Base-by-base conservation (phyloP, 2,113 vertebrate genomes). In the Eleginops maclovinus region DNA sequence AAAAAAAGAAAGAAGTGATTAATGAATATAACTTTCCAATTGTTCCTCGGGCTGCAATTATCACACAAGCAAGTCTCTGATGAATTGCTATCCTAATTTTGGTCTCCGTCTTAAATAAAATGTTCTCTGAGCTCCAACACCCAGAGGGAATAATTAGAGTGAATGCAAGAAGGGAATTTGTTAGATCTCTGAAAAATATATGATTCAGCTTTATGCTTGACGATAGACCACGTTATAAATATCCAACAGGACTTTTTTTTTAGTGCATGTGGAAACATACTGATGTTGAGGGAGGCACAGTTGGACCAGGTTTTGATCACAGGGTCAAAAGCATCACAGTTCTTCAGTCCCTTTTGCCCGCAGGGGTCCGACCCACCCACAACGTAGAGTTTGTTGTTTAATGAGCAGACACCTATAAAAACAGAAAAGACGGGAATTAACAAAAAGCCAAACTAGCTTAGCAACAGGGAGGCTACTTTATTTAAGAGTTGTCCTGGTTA, bases 281-380 rank as follows among this genome's bases (percentile, higher is more conserved):
- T 94, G 91, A 97, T 99, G 81, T 99, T 99, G 50, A 99, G 96
- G 17, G 96, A 96, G 81, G 97, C 97, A 75, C 97, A 98, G 89
- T 94, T 97, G 3, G 94, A 96, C 98, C 98, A 99, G 7, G 94
- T 95, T 90, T 97, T 99, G 80, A 94, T 95, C 79, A 99, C 22
- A 0, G 98, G 98, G 91, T 99, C 97, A 91, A 99, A 99, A 66
- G 96, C 95, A 9, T 99, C 97, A 80, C 97, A 99, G 84, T 99
- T 99, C 95, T 99, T 99, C 83, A 99, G 93, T 85, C 98, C 98
- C 88, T 99, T 99, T 79, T 99, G 98, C 67, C 98, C 97, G 0
- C 97, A 99, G 63, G 98, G 98, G 94, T 99, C 98, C 1, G 98
- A 99, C 17, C 98, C 98, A 83, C 98, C 98, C 82, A 99, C 94